Percentiles rank a stretch among this genome's conserved stretches.
Evolutionary conservation across 2,888 invertebrate species (phyloP).

Genomic region (Acleris cristana): DNA sequence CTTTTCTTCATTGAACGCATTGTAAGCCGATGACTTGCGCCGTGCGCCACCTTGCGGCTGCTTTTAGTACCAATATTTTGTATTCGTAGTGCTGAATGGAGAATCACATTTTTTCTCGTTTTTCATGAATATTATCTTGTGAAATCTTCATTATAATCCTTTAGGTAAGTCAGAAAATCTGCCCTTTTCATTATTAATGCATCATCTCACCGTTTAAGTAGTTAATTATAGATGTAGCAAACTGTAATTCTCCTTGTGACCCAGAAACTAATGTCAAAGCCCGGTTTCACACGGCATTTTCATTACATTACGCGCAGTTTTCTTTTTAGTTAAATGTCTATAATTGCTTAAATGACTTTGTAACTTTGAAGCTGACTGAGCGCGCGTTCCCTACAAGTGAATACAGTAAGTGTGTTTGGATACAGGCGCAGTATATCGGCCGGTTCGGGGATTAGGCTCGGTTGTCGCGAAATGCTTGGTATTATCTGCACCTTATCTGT

Average conservation of each 20-base stretch:
- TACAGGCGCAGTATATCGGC: conserved; percentile 45
- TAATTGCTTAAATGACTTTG: conserved; percentile 33
- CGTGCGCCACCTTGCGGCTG: conserved; percentile 59
- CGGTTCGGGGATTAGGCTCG: conserved; percentile 44
- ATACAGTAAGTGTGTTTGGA: conserved; percentile 29
- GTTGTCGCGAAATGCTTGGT: conserved; percentile 51
- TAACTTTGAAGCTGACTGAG: conserved; percentile 43
- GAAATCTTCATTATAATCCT: conserved; percentile 72
- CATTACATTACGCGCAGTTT: conserved; percentile 57
- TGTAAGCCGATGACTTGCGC: conserved; percentile 47
- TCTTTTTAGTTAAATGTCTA: conserved; percentile 43
- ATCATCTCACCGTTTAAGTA: conserved; percentile 43
- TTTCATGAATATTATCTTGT: conserved; percentile 78
- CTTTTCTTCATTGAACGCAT: conserved; percentile 51
- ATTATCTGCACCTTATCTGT: conserved; percentile 75
- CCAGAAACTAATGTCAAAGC: conserved; percentile 79
- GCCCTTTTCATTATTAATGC: conserved; percentile 40
- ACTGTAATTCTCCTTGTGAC: conserved; percentile 71
- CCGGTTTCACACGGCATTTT: conserved; percentile 74
- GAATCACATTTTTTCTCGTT: conserved; percentile 80
- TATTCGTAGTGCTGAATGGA: conserved; percentile 83
- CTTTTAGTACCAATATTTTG: conserved; percentile 79
- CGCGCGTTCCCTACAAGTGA: conserved; percentile 27
- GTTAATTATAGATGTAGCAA: conserved; percentile 55
- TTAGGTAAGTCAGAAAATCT: conserved; percentile 70